Evolutionary conservation across 2,888 invertebrate genomes (phyloP), one percentile per base, ranked within the genome.

Genomic region (Odontocolon sp.): DNA sequence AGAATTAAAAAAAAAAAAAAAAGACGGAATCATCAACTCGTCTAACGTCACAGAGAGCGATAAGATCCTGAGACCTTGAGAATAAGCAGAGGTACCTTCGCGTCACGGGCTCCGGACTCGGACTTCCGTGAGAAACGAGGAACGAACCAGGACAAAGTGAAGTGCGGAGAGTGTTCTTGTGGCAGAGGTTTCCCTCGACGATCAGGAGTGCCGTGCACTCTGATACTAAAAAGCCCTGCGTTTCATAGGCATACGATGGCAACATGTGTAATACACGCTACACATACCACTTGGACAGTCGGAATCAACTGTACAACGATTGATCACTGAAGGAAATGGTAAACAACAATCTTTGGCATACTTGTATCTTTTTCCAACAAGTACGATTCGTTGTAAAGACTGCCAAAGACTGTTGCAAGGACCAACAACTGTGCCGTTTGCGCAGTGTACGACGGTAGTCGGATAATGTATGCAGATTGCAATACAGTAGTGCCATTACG

Each of bases 381-480:
- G n/a, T n/a, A n/a, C n/a, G n/a, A n/a, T n/a, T n/a, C n/a, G n/a
- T n/a, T n/a, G n/a, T n/a, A n/a, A n/a, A n/a, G n/a, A n/a, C n/a
- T n/a, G n/a, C n/a, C n/a, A n/a, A n/a, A n/a, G n/a, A n/a, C n/a
- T n/a, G n/a, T n/a, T n/a, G n/a, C n/a, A n/a, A n/a, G n/a, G n/a
- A n/a, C n/a, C n/a, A n/a, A n/a, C n/a, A n/a, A n/a, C n/a, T n/a
- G n/a, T n/a, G n/a, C n/a, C n/a, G n/a, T n/a, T n/a, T n/a, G 26
- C 45, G 42, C 45, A 66, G 67, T 64, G 57, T 47, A 47, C 38
- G 26, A 61, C 42, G 56, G 50, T 54, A 59, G 54, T 36, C 28
- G 40, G 61, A 70, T 87, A 88, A 89, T 88, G 80, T 87, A 89
- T 89, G 89, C 88, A 89, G 87, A 89, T 89, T 89, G 83, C 85